Conservation (phyloP, 2,113 vertebrate genomes). For the Protomyctophum bolini region DNA sequence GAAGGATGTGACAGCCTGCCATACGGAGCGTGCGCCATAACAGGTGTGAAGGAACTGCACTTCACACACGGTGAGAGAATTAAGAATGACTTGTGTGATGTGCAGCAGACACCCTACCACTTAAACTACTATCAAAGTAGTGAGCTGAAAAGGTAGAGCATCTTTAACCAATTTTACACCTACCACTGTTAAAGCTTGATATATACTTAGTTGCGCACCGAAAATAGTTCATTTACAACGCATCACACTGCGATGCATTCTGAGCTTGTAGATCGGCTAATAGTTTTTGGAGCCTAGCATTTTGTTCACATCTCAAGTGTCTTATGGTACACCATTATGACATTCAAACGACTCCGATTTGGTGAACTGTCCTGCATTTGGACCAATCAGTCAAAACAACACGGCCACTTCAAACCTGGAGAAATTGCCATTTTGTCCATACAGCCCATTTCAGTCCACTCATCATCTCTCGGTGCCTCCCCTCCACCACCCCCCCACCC, state of each 20-base stretch:
- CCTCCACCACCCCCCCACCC: constrained; percentile 17
- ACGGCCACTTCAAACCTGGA: constrained; percentile 39
- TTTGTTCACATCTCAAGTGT: no score
- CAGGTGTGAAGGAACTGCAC: background rate
- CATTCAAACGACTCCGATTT: constrained; percentile 44
- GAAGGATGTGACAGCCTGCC: constrained; percentile 12
- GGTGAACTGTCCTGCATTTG: constrained; percentile 50
- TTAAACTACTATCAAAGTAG: background rate
- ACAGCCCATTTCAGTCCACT: constrained; percentile 51
- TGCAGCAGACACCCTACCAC: background rate
- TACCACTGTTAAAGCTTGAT: no score
- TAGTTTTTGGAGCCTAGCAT: no score
- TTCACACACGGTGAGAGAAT: background rate
- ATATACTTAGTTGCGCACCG: no score
- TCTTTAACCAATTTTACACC: no score
- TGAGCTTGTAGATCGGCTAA: no score
- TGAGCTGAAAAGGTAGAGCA: no score
- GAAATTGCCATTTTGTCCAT: constrained; percentile 57
- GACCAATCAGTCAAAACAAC: constrained; percentile 65
- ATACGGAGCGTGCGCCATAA: background rate
- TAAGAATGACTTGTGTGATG: background rate
- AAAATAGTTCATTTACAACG: constrained; percentile 2
- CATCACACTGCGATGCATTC: background rate
- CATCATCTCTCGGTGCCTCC: constrained; percentile 47
- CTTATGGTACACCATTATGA: background rate